phyloP scores from a whole-genome alignment of 2,888 invertebrate species.

The Bruchidius siliquastri region DNA sequence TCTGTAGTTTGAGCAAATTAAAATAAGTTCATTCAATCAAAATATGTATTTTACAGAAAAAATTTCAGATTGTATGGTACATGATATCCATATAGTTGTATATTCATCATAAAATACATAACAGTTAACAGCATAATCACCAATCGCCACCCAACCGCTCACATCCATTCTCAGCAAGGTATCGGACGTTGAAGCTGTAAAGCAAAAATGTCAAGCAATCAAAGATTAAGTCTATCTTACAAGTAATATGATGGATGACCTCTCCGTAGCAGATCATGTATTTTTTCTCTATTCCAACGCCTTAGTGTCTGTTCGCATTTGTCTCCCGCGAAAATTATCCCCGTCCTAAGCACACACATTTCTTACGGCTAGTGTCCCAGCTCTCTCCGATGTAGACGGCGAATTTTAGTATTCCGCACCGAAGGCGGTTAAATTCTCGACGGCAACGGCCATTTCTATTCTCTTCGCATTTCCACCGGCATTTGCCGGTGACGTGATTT shows the following conservation, averaged over 20 bases:
- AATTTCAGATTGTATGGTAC: no score
- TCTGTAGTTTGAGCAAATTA: no score
- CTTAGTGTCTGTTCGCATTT: constrained; percentile 39
- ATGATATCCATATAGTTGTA: no score
- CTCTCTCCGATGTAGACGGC: not conserved
- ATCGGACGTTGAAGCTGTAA: not conserved
- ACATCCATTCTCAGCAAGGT: no score
- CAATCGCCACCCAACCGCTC: no score
- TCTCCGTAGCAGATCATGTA: constrained; percentile 39
- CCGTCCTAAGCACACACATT: constrained; percentile 46
- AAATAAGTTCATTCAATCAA: no score
- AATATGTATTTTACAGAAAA: no score
- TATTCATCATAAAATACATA: no score
- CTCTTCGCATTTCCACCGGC: constrained; percentile 45
- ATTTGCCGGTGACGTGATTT: constrained; percentile 49
- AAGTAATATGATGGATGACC: constrained; percentile 45
- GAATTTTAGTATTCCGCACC: constrained; percentile 42
- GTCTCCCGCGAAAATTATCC: constrained; percentile 42
- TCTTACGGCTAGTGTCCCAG: constrained; percentile 29
- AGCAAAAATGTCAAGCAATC: not conserved
- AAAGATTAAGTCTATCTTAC: not conserved
- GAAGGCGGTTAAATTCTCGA: constrained; percentile 35
- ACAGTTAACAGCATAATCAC: no score
- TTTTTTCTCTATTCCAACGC: constrained; percentile 30
- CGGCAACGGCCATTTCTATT: constrained; percentile 44